phyloP scores from a whole-genome alignment of 2,113 vertebrate genomes.

The Junco hyemalis region DNA sequence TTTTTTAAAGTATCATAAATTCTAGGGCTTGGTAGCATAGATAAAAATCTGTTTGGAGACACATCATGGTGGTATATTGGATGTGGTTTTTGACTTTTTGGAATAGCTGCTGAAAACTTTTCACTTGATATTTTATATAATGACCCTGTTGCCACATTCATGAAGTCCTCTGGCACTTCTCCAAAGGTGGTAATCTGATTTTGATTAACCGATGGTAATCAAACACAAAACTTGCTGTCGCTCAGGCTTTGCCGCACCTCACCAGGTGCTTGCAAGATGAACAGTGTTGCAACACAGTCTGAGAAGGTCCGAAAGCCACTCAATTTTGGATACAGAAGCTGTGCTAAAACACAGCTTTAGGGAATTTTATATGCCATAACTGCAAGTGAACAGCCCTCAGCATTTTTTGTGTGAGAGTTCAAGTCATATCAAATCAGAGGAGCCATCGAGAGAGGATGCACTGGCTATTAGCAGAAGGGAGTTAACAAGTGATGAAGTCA shows the following conservation, averaged over 20 bases:
- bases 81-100: neutral
- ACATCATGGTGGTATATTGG: neutral
- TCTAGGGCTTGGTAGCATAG: neutral
- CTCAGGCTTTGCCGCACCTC: neutral
- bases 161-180: neutral
- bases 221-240: neutral
- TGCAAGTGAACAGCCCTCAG: neutral
- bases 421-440: slow-evolving; percentile 58
- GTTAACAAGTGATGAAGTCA: slow-evolving; percentile 79
- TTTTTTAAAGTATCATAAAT: neutral
- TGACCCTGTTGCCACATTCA: neutral
- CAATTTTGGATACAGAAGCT: neutral
- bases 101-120: neutral
- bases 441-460: slow-evolving; percentile 64
- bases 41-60: neutral
- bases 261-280: neutral
- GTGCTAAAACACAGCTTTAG: neutral
- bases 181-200: neutral
- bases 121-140: neutral
- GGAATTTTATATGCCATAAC: neutral
- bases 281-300: neutral
- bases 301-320: neutral
- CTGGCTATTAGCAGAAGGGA: slow-evolving; percentile 77
- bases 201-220: neutral
- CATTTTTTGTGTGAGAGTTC: slow-evolving; percentile 14